phyloP scores from a whole-genome alignment of 92 coral and sea anemone species.

The Bergia puertoricense region DNA sequence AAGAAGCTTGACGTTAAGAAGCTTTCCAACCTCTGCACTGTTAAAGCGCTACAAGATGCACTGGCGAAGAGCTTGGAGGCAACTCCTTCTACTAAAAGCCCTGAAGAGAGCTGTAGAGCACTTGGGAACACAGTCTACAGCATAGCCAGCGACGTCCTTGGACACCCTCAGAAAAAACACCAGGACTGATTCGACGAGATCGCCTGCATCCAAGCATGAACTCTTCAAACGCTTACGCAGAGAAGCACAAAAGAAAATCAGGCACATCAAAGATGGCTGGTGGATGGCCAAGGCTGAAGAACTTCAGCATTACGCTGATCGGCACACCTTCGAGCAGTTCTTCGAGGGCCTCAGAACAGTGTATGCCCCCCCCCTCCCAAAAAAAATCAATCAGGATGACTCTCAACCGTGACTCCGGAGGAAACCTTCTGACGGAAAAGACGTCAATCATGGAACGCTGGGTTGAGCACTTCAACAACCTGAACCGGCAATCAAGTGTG shows the following conservation, averaged over 20 bases:
- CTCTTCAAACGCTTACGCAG: neutral
- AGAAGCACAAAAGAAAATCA: neutral
- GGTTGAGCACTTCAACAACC: constrained; percentile 12
- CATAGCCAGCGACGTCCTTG: neutral
- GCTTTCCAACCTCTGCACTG: neutral
- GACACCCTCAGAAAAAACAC: neutral
- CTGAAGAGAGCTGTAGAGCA: constrained; percentile 12
- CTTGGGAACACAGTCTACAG: constrained; percentile 7
- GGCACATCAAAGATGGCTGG: constrained; percentile 35
- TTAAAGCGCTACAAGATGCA: neutral
- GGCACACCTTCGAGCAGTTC: constrained; percentile 41
- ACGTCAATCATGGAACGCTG: neutral
- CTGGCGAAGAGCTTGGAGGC: neutral
- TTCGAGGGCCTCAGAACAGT: constrained; percentile 32
- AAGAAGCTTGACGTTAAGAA: neutral
- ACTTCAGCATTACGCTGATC: constrained; percentile 44
- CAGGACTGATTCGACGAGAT: constrained; percentile 5
- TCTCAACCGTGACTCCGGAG: too few species aligned
- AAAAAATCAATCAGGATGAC: neutral
- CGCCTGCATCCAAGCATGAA: neutral
- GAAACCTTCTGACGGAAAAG: neutral
- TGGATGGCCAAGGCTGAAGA: constrained; percentile 40
- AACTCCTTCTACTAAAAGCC: neutral
- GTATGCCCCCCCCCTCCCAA: constrained; percentile 35
- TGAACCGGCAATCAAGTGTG: neutral